These are phyloP conservation scores for Lindbergichthys nudifrons DNA, from an alignment of 2,797 vertebrate species.

Conservation along the genomic window DNA sequence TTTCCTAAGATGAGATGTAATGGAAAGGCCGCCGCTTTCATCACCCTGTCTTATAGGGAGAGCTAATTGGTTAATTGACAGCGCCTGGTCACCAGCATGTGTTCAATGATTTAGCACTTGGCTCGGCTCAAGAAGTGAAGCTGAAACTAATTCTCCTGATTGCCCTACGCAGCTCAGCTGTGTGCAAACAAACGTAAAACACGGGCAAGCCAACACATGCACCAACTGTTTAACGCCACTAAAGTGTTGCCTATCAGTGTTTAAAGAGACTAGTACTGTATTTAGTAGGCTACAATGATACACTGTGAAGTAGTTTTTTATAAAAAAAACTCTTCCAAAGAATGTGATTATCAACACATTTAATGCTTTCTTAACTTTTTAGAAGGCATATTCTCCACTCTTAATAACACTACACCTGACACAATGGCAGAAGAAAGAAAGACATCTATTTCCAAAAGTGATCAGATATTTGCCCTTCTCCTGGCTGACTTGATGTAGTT, in stretches of 20 bases:
- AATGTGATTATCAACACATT: not conserved
- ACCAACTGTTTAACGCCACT: not conserved
- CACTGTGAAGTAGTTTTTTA: not conserved
- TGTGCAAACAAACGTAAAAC: not conserved
- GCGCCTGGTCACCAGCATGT: not conserved
- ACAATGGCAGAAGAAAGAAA: not conserved
- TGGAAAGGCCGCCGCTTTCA: not conserved
- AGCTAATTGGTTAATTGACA: conserved; percentile 49
- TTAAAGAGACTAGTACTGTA: not conserved
- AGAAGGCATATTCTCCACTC: not conserved
- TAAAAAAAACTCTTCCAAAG: not conserved
- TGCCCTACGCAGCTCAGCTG: not conserved
- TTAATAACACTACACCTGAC: not conserved
- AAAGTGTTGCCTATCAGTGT: not conserved
- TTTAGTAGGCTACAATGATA: not conserved
- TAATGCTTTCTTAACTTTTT: not conserved
- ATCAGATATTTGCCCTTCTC: not conserved
- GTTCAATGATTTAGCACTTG: not conserved
- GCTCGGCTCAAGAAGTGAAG: not conserved
- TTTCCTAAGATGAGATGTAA: fast-evolving
- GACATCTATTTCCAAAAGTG: not conserved
- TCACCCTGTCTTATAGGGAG: too few species aligned
- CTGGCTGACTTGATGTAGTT: not conserved
- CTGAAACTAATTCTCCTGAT: conserved; percentile 54
- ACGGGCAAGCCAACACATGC: not conserved